Evolutionary conservation across 2,113 vertebrate species (phyloP).

Genomic region (Engraulis encrasicolus): DNA sequence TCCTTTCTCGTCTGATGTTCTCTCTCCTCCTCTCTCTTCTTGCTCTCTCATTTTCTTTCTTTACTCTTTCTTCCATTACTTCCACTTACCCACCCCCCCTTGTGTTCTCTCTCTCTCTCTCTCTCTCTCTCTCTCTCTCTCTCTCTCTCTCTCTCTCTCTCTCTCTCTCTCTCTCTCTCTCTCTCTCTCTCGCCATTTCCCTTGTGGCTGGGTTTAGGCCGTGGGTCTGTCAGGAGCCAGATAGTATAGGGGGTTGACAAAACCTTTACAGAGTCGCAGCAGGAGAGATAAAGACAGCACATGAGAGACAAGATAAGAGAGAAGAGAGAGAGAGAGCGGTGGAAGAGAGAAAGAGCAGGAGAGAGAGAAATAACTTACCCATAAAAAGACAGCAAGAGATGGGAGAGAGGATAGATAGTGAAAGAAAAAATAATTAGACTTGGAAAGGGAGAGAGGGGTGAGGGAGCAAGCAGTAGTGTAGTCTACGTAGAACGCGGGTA

Average conservation of each 20-base stretch:
- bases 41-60: too few relatives aligned
- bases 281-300: not conserved
- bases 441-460: not conserved
- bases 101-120: not conserved
- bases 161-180: not conserved
- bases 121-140: not conserved
- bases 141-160: not conserved
- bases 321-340: not conserved
- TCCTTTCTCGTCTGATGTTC: not conserved
- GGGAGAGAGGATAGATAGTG: not conserved
- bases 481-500: too few relatives aligned
- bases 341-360: not conserved
- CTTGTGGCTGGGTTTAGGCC: slow-evolving; percentile 23
- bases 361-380: not conserved
- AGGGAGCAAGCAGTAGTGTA: not conserved
- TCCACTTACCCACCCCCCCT: too few relatives aligned
- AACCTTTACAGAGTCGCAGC: slow-evolving; percentile 28
- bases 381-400: not conserved
- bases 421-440: too few relatives aligned
- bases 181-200: not conserved
- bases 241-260: slow-evolving; percentile 36
- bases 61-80: not conserved
- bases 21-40: too few relatives aligned
- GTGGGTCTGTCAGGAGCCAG: slow-evolving; percentile 31
- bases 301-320: not conserved